These are phyloP conservation scores for Drosophila diplacantha DNA, from an alignment of 2,888 invertebrate species.

Conservation along the genomic window DNA sequence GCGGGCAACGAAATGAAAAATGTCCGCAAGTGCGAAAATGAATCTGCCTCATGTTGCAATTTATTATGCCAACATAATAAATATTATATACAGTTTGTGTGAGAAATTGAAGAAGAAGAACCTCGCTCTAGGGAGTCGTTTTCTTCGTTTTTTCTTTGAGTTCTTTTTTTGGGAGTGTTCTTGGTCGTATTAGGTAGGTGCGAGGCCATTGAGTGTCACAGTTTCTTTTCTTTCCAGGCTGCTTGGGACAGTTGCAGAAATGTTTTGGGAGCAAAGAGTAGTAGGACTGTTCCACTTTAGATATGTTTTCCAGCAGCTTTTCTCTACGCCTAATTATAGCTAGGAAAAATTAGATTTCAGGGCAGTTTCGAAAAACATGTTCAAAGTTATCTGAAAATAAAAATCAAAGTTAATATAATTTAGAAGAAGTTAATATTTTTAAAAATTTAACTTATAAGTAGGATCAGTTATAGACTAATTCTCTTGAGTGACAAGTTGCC, in stretches of 20 bases:
- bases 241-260: conserved; percentile 57
- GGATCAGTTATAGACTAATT: neutral
- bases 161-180: neutral
- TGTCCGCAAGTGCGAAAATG: conserved; percentile 72
- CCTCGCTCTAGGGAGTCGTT: conserved; percentile 28
- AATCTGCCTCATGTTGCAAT: conserved; percentile 72
- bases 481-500: no score
- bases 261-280: conserved; percentile 21
- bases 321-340: conserved; percentile 45
- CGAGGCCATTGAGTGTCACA: conserved; percentile 39
- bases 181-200: conserved; percentile 16
- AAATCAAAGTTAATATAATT: neutral
- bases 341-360: conserved; percentile 27
- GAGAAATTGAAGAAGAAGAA: conserved; percentile 45
- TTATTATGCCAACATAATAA: conserved; percentile 74
- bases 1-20: conserved; percentile 65
- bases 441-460: neutral
- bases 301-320: conserved; percentile 4
- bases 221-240: conserved; percentile 9
- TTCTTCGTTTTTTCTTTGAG: conserved; percentile 5
- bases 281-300: neutral
- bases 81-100: conserved; percentile 67
- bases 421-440: neutral
- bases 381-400: neutral
- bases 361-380: no score